Conservation (phyloP, 2,888 invertebrate species). For the Folsomia manolachei region DNA sequence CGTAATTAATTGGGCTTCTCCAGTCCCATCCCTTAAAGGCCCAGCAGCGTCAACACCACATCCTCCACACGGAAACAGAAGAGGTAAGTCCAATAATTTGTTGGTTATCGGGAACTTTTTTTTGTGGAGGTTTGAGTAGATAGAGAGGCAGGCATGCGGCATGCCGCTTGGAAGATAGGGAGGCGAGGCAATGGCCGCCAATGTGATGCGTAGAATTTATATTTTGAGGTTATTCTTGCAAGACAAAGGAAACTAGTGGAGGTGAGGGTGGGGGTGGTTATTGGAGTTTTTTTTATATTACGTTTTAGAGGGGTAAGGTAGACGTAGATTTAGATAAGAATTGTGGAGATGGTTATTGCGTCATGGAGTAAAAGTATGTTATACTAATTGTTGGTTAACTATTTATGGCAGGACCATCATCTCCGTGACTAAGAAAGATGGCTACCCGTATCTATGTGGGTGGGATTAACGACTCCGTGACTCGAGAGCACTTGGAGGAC, state of each 20-base stretch:
- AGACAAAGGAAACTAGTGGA: too few relatives aligned
- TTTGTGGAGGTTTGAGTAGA: neutral
- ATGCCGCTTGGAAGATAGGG: too few relatives aligned
- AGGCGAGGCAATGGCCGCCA: conserved; percentile 17
- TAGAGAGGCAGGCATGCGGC: conserved; percentile 19
- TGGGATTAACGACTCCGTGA: conserved; percentile 80
- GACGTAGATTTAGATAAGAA: too few relatives aligned
- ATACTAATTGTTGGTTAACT: conserved; percentile 12
- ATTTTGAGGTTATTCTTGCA: too few relatives aligned
- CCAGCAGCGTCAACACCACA: neutral
- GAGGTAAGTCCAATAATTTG: neutral
- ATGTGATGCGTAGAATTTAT: too few relatives aligned
- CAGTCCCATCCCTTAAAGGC: conserved; percentile 14
- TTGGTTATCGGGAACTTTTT: neutral
- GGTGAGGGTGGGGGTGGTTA: neutral
- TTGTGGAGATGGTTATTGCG: neutral
- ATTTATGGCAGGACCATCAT: conserved; percentile 20
- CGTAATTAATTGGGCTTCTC: conserved; percentile 9
- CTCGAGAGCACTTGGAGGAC: conserved; percentile 85
- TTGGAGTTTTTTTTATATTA: neutral
- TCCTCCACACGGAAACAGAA: neutral
- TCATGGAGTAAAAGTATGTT: neutral
- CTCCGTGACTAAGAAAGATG: conserved; percentile 38
- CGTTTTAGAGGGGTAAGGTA: neutral
- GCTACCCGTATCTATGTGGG: conserved; percentile 82